Evolutionary conservation across 2,888 invertebrate species (phyloP).

Genomic region (Andrena camellia): DNA sequence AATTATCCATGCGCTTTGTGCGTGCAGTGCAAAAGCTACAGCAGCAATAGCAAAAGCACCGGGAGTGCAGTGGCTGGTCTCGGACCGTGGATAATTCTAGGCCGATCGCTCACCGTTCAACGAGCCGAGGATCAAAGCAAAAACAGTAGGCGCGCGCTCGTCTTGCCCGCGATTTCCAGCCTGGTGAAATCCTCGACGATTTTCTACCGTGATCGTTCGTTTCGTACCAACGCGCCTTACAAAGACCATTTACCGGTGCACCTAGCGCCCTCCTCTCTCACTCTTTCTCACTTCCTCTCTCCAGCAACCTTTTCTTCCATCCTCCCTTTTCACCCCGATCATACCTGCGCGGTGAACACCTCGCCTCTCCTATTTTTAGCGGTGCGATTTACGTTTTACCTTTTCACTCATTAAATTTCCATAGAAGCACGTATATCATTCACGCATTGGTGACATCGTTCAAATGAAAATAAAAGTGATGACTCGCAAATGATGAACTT

Average conservation of each 20-base stretch:
- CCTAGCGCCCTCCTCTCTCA: neutral
- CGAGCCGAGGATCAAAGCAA: slow-evolving; percentile 75
- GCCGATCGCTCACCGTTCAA: slow-evolving; percentile 68
- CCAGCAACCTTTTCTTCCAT: neutral
- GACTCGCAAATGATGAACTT: no score
- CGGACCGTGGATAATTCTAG: slow-evolving; percentile 65
- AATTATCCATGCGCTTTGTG: slow-evolving; percentile 75
- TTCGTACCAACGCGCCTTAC: slow-evolving; percentile 50
- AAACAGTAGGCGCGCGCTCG: slow-evolving; percentile 62
- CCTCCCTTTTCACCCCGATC: neutral
- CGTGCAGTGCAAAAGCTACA: slow-evolving; percentile 52
- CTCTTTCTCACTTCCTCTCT: neutral
- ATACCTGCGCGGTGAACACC: neutral
- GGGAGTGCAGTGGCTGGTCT: slow-evolving; percentile 38
- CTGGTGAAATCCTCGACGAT: slow-evolving; percentile 60
- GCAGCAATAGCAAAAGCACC: slow-evolving; percentile 48
- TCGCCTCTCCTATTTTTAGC: slow-evolving; percentile 41
- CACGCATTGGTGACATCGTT: no score
- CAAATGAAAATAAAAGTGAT: no score
- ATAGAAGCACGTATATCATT: no score
- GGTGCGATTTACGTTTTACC: neutral
- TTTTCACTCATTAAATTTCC: no score
- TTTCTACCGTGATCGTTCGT: slow-evolving; percentile 58
- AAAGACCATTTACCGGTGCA: slow-evolving; percentile 34
- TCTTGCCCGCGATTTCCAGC: slow-evolving; percentile 61